A percentile compares a stretch with the other conserved stretches of the same genome.
Evolutionary conservation across 1,140 invertebrate genomes (phyloP).

Genomic region (Nasonia giraulti): DNA sequence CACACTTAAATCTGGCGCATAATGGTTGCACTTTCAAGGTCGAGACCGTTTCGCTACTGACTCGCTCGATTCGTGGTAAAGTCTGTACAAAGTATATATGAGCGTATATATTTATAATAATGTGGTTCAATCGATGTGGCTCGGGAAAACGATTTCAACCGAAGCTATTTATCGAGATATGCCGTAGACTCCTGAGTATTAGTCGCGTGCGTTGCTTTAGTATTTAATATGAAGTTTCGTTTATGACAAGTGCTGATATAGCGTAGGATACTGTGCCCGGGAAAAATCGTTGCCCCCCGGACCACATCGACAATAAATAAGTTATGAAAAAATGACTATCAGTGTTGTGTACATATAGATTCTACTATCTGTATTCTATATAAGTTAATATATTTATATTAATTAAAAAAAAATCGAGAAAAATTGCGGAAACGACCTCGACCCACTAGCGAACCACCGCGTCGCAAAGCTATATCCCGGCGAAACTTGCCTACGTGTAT

Average conservation of each 20-base stretch:
- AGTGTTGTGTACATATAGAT: constrained; percentile 10
- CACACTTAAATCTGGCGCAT: constrained; percentile 7
- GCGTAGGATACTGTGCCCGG: neutral
- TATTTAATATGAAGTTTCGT: neutral
- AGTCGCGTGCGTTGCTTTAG: too few relatives aligned
- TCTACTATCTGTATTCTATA: constrained; percentile 4
- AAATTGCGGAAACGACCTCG: constrained; percentile 29
- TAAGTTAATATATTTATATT: constrained; percentile 21
- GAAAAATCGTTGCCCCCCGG: neutral
- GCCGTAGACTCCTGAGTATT: too few relatives aligned
- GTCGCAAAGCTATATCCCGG: constrained; percentile 6
- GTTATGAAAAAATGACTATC: constrained; percentile 37
- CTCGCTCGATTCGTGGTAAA: constrained; percentile 20
- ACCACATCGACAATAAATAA: constrained; percentile 33
- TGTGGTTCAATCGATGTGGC: neutral
- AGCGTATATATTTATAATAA: neutral
- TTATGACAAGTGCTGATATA: neutral
- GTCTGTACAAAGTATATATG: constrained; percentile 23
- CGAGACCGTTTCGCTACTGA: constrained; percentile 16
- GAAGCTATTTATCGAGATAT: neutral
- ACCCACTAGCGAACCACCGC: neutral
- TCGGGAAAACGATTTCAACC: constrained; percentile 12
- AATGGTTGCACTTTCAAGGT: neutral
- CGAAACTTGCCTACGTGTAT: neutral
- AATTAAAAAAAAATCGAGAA: constrained; percentile 32